Percentiles rank a stretch among this genome's conserved stretches.
Conservation (phyloP, 2,888 invertebrate genomes). For the Ischnus inquisitorius region DNA sequence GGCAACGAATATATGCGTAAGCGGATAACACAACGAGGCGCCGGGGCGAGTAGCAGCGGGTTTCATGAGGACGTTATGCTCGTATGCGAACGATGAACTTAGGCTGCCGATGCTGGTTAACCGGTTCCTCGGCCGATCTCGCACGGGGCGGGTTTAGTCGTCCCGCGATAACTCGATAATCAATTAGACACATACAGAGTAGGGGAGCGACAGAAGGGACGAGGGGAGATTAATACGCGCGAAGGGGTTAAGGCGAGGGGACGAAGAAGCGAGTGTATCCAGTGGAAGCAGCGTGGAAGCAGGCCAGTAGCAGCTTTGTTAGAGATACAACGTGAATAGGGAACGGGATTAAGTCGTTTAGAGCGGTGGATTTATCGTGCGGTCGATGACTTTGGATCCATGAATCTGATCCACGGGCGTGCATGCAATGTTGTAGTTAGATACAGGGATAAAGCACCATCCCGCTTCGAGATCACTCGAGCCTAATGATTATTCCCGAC, state of each 20-base stretch:
- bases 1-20: conserved; percentile 4
- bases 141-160: conserved; percentile 72
- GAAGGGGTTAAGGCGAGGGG: conserved; percentile 46
- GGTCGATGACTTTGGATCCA: conserved; percentile 53
- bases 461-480: conserved; percentile 27
- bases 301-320: conserved; percentile 39
- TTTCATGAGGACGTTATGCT: conserved; percentile 43
- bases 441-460: not conserved
- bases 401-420: conserved; percentile 25
- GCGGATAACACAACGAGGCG: conserved; percentile 13
- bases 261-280: too few species aligned
- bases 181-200: conserved; percentile 76
- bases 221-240: conserved; percentile 78
- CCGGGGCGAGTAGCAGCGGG: not conserved
- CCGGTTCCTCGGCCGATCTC: conserved; percentile 66
- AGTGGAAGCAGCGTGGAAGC: conserved; percentile 27
- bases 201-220: not conserved
- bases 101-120: conserved; percentile 71
- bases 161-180: conserved; percentile 81
- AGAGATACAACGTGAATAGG: conserved; percentile 37
- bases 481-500: conserved; percentile 52
- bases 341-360: conserved; percentile 47
- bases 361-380: conserved; percentile 55
- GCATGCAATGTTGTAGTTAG: not conserved
- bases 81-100: conserved; percentile 74